A percentile compares a stretch with the other conserved stretches of the same genome.
Conservation (phyloP, 2,797 vertebrate genomes). For the Echiichthys vipera region DNA sequence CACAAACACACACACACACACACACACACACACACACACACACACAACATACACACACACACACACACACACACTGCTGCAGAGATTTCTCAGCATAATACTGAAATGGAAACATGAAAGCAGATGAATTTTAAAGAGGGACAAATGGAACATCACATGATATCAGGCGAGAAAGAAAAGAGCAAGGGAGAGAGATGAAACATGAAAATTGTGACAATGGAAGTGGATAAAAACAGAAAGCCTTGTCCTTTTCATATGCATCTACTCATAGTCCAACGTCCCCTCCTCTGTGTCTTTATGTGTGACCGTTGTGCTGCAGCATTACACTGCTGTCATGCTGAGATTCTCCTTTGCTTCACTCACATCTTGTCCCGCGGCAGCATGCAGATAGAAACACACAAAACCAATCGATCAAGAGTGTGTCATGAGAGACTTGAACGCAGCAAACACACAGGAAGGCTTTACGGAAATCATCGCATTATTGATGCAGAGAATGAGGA, state of each 20-base stretch:
- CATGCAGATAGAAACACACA: not conserved
- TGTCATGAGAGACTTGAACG: not conserved
- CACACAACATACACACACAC: too few relatives aligned
- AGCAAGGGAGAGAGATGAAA: not conserved
- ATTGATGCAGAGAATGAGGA: conserved; percentile 34
- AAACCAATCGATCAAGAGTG: conserved; percentile 17
- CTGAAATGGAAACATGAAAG: conserved; percentile 4
- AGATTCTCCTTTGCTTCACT: conserved; percentile 26
- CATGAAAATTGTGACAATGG: not conserved
- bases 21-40: not conserved
- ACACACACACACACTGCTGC: not conserved
- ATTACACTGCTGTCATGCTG: conserved; percentile 44
- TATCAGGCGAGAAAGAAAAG: not conserved
- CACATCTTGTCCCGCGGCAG: conserved; percentile 12
- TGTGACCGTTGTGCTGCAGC: conserved; percentile 34
- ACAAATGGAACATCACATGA: not conserved
- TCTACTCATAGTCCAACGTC: conserved; percentile 3
- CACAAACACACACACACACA: not conserved
- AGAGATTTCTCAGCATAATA: conserved; percentile 14
- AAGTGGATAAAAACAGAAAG: not conserved
- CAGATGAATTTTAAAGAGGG: not conserved
- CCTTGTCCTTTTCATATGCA: conserved; percentile 15
- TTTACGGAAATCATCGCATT: conserved; percentile 37
- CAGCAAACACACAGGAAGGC: conserved; percentile 9
- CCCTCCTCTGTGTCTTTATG: not conserved